Percentiles rank a stretch among this genome's conserved stretches.
These are phyloP conservation scores for Polypedilum pembai DNA, from an alignment of 1,140 invertebrate genomes.

Conservation along the genomic window DNA sequence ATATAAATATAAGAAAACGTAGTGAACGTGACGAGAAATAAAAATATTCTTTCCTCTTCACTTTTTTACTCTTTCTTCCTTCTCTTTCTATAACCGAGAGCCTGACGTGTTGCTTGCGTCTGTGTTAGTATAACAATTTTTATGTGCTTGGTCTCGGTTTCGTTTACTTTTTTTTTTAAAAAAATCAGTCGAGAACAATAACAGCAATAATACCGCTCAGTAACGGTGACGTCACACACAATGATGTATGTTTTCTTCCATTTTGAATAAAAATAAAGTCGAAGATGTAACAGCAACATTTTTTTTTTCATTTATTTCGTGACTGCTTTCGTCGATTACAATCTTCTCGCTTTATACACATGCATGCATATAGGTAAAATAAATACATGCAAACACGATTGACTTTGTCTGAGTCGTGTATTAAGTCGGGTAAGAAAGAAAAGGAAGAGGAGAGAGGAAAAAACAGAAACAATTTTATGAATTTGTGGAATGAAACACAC, in stretches of 20 bases:
- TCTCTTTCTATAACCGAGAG: background rate
- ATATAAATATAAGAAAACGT: constrained; percentile 22
- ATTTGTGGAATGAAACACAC: constrained; percentile 26
- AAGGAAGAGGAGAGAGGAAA: background rate
- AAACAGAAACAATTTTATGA: constrained; percentile 18
- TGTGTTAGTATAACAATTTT: constrained; percentile 12
- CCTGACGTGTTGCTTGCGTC: background rate
- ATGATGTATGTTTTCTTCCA: background rate
- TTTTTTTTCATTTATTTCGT: background rate
- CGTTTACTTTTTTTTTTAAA: background rate
- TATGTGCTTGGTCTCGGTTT: background rate
- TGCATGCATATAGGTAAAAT: too few species aligned
- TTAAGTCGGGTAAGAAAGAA: background rate
- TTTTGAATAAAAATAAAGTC: background rate
- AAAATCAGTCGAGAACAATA: constrained; percentile 13
- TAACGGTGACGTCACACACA: constrained; percentile 7
- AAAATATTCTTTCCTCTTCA: background rate
- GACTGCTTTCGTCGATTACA: constrained; percentile 3
- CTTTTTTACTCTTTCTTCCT: constrained; percentile 15
- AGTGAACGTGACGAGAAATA: constrained; percentile 21
- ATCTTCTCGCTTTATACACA: background rate
- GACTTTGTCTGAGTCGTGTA: background rate
- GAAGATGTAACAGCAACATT: constrained; percentile 3
- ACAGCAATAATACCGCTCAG: background rate
- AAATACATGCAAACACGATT: background rate